These are phyloP conservation scores for Lapara coniferarum DNA, from an alignment of 2,888 invertebrate species.

Conservation along the genomic window DNA sequence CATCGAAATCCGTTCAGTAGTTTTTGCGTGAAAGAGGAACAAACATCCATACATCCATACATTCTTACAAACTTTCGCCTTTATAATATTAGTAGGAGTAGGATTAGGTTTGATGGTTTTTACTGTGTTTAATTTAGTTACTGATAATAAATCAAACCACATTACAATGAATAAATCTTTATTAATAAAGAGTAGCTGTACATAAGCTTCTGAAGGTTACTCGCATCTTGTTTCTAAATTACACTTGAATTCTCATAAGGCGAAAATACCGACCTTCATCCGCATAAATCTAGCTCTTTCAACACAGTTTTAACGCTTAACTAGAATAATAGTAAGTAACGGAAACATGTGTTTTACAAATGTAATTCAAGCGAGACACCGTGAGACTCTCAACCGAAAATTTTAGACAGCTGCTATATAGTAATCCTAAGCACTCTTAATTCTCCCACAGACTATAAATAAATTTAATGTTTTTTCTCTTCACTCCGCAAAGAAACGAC, in stretches of 20 bases:
- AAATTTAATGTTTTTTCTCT: constrained; percentile 10
- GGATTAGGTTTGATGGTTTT: no score
- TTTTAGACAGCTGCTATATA: constrained; percentile 38
- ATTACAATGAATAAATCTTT: no score
- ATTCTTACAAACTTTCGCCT: no score
- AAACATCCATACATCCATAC: no score
- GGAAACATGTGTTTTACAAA: constrained; percentile 47
- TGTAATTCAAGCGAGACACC: constrained; percentile 35
- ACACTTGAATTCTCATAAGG: background rate
- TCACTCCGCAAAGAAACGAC: constrained; percentile 1
- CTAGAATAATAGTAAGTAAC: constrained; percentile 30
- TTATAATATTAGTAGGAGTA: no score
- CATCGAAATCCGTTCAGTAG: no score
- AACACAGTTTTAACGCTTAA: constrained; percentile 9
- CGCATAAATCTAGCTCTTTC: constrained; percentile 9
- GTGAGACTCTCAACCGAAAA: constrained; percentile 33
- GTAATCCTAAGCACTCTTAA: constrained; percentile 31
- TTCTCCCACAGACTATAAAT: constrained; percentile 26
- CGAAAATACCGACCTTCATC: background rate
- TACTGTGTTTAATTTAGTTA: no score
- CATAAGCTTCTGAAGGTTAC: no score
- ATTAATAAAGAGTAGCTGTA: no score
- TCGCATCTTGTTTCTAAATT: background rate
- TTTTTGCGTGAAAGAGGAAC: no score
- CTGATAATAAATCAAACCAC: no score